phyloP scores from a whole-genome alignment of 2,888 invertebrate genomes.

The Mythimna vitellina region DNA sequence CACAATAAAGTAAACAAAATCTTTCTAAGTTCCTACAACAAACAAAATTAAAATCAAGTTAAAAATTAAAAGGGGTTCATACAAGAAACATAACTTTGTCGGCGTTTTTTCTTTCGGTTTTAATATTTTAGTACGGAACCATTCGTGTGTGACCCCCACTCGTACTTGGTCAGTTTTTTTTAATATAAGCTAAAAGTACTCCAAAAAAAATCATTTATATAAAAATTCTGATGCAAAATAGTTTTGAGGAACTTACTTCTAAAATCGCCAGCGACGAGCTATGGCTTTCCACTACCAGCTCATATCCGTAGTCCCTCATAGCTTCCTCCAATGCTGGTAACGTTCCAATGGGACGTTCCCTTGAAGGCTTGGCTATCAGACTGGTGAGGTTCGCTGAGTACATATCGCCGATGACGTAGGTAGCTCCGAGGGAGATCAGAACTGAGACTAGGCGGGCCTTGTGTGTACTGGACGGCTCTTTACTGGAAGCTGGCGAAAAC shows the following conservation, averaged over 20 bases:
- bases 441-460: slow-evolving; percentile 93
- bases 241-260: slow-evolving; percentile 86
- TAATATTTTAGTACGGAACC: too few relatives aligned
- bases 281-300: slow-evolving; percentile 93
- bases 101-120: too few relatives aligned
- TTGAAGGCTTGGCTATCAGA: slow-evolving; percentile 93
- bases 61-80: too few relatives aligned
- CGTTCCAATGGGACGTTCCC: slow-evolving; percentile 93
- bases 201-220: too few relatives aligned
- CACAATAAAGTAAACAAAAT: too few relatives aligned
- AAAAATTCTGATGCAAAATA: neutral
- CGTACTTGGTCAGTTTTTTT: too few relatives aligned
- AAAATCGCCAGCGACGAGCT: slow-evolving; percentile 93
- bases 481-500: slow-evolving; percentile 80
- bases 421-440: slow-evolving; percentile 93
- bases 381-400: slow-evolving; percentile 95
- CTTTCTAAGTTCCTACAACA: too few relatives aligned
- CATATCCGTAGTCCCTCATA: slow-evolving; percentile 92
- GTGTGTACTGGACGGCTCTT: slow-evolving; percentile 91
- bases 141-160: too few relatives aligned
- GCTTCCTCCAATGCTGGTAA: slow-evolving; percentile 92
- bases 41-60: too few relatives aligned
- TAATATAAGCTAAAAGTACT: too few relatives aligned
- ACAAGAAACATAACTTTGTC: too few relatives aligned
- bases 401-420: slow-evolving; percentile 95